A percentile compares a stretch with the other conserved stretches of the same genome.
Evolutionary conservation across 2,797 vertebrate species (phyloP).

Genomic region (Trachurus trachurus): DNA sequence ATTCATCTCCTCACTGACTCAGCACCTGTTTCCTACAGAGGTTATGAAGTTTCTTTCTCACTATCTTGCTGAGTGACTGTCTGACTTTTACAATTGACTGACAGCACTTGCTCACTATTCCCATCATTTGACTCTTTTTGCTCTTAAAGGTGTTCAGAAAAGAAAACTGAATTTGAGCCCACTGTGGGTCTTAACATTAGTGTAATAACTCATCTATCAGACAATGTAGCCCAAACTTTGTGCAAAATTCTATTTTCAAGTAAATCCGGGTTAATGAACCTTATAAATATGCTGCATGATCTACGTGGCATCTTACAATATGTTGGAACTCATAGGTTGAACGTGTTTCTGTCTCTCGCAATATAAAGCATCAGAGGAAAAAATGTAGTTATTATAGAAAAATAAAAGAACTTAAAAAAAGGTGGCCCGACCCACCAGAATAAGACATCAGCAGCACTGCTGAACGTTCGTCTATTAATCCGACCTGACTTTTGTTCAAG

Average conservation of each 20-base stretch:
- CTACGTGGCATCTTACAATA: neutral
- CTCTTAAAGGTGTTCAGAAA: no score
- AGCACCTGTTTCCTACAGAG: constrained; percentile 83
- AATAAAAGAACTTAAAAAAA: neutral
- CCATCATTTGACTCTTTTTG: neutral
- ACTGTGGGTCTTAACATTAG: no score
- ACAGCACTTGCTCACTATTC: neutral
- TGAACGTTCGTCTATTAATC: neutral
- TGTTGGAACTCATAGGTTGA: neutral
- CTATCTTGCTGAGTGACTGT: constrained; percentile 1
- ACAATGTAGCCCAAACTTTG: no score
- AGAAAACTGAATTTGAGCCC: no score
- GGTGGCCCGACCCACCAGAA: no score
- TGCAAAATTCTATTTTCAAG: no score
- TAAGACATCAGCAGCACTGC: neutral
- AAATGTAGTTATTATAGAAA: neutral
- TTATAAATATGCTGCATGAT: neutral
- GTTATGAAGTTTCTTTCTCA: constrained; percentile 30
- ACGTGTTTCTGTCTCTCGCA: neutral
- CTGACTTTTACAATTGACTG: neutral
- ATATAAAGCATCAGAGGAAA: neutral
- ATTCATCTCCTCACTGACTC: constrained; percentile 87
- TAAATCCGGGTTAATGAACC: neutral
- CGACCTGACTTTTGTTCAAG: neutral
- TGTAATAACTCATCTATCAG: no score